Conservation (phyloP, 2,113 vertebrate species). For the Tympanuchus pallidicinctus region DNA sequence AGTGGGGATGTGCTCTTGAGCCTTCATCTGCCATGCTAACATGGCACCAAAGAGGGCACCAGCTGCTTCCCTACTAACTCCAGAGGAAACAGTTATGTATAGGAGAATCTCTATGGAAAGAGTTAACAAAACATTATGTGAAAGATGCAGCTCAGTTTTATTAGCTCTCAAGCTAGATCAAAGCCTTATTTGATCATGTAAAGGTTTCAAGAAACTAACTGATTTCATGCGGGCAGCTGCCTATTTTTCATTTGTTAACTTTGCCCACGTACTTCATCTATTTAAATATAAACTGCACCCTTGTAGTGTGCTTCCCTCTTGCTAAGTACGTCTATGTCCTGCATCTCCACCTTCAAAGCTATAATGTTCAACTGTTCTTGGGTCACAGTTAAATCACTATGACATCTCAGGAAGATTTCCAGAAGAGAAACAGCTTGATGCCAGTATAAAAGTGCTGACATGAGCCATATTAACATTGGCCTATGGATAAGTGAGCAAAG, state of each 20-base stretch:
- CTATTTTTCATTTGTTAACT: background rate
- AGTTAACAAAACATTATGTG: background rate
- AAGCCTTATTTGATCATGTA: slow-evolving; percentile 15
- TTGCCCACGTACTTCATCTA: background rate
- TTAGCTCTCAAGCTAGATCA: background rate
- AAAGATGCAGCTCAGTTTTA: slow-evolving; percentile 17
- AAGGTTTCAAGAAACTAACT: background rate
- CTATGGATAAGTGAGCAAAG: background rate
- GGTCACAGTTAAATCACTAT: slow-evolving; percentile 10
- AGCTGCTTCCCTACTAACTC: background rate
- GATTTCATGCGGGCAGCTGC: background rate
- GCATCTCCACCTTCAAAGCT: slow-evolving; percentile 30
- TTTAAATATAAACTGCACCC: slow-evolving; percentile 20
- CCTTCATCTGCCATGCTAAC: background rate
- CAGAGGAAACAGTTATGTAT: background rate
- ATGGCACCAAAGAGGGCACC: background rate
- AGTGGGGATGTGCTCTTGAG: background rate
- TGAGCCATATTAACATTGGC: background rate
- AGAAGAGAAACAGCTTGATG: background rate
- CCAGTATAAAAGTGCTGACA: slow-evolving; percentile 15
- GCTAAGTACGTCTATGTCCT: background rate
- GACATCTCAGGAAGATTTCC: background rate
- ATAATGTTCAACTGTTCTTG: slow-evolving; percentile 36
- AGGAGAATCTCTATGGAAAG: background rate
- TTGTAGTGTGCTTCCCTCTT: background rate